Conservation (phyloP, 1,140 invertebrate species). For the Theocolax elegans region DNA sequence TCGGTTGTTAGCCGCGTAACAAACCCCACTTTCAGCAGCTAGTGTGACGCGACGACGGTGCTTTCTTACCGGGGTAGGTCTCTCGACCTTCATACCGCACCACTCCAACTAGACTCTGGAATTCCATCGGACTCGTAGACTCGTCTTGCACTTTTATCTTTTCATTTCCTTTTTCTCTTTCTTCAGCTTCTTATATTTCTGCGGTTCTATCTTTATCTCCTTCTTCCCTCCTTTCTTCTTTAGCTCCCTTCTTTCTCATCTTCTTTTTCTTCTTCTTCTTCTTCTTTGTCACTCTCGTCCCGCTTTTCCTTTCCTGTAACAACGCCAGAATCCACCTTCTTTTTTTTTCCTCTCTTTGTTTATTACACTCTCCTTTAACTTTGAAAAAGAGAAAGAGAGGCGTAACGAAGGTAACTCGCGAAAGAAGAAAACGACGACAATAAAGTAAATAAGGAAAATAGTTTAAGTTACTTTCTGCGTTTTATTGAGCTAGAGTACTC, state of each 20-base stretch:
- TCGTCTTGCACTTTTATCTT: slow-evolving; percentile 32
- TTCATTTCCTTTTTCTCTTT: neutral
- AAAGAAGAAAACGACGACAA: neutral
- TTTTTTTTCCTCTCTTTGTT: neutral
- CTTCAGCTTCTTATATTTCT: neutral
- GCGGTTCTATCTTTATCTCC: neutral
- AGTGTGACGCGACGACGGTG: neutral
- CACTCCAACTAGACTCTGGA: slow-evolving; percentile 1
- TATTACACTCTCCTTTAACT: neutral
- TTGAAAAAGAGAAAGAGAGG: neutral
- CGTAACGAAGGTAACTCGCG: neutral
- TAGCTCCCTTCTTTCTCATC: neutral
- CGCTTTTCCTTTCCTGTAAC: too few species aligned
- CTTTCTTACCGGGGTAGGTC: neutral
- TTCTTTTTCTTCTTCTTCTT: neutral
- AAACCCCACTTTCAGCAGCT: slow-evolving; percentile 39
- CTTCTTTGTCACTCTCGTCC: too few species aligned
- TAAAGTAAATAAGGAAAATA: neutral
- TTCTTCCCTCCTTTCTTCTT: neutral
- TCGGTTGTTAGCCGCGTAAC: slow-evolving; percentile 56
- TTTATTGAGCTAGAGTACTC: too few species aligned
- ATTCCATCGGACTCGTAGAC: slow-evolving; percentile 19
- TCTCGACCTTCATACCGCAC: neutral
- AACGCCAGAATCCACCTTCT: neutral
- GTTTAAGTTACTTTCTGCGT: neutral